Base-by-base conservation (phyloP, 2,888 invertebrate genomes). In the Coleophora flavipennella region DNA sequence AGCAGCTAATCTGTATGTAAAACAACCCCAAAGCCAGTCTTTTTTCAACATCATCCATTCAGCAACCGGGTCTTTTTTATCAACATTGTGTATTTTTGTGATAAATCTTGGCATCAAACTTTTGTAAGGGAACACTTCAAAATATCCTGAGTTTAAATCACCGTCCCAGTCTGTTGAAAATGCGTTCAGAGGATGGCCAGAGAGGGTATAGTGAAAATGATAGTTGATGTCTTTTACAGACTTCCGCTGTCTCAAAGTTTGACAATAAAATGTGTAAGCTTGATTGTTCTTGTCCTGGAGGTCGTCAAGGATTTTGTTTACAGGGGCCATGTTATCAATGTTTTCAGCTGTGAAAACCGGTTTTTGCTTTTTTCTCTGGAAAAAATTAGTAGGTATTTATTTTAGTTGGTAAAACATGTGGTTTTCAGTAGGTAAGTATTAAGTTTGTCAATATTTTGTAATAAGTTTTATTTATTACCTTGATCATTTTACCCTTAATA, bases 151-250 rank as follows among this genome's bases (percentile, higher is more conserved):
- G 10, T 58, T 58, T 0, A 81, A 54, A 3, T 65, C 65, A 2
- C 84, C 84, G 39, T 79, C 72, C 77, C 80, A 84, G 9, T 72
- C 61, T 1, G 73, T 64, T 33, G 53, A 57, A 33, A 80, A 80
- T 8, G 51, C 48, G 26, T 71, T 67, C 4, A 74, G 38, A 1
- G 72, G 70, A 41, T 70, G 68, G 2, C 71, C 75, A n/a, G 64
- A 67, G 0, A 68, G 41, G 1, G 50, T 38, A 35, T 48, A 69
- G 39, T 79, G 77, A 14, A 48, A 69, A 39, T 79, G 77, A 14
- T 48, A 50, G 33, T 54, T 55, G 14, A 43, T 49, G 25, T 41
- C 8, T 26, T 38, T 0, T 26, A 36, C 33, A 8, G 11, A 39
- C 2, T 41, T 49, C 3, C 61, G 48, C 27, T 67, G 74, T 26